phyloP scores from a whole-genome alignment of 2,113 vertebrate genomes.

The Limanda limanda region DNA sequence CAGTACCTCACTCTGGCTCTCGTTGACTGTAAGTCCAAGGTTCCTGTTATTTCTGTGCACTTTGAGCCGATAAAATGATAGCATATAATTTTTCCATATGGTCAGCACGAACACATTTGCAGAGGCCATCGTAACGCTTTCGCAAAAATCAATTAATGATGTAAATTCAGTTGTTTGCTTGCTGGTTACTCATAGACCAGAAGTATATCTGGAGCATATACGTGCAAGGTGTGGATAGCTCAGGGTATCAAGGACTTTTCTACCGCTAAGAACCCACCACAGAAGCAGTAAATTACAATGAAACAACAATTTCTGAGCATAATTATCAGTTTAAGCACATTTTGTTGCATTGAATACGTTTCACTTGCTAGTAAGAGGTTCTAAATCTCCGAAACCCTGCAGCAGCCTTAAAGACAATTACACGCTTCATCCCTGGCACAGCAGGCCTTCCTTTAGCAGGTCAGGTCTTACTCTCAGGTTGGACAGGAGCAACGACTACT shows the following conservation, averaged over 20 bases:
- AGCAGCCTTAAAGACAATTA: neutral
- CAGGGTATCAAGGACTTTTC: neutral
- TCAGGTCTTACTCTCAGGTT: constrained; percentile 3
- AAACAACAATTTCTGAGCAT: neutral
- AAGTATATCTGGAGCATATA: constrained; percentile 3
- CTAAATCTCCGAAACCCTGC: neutral
- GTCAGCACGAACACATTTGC: neutral
- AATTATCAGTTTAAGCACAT: neutral
- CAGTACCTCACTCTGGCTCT: constrained; percentile 31
- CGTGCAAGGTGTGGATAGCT: constrained; percentile 7
- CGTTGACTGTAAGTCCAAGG: constrained; percentile 39
- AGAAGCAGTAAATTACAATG: neutral
- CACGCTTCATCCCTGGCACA: neutral
- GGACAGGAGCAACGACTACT: neutral
- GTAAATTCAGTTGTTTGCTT: constrained; percentile 34
- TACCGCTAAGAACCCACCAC: neutral
- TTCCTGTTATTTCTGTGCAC: constrained; percentile 52
- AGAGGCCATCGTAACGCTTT: neutral
- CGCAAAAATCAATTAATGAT: constrained; percentile 24
- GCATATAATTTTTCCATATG: constrained; percentile 19
- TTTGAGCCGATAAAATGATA: constrained; percentile 36
- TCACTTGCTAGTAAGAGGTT: neutral
- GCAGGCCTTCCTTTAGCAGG: neutral
- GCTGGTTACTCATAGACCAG: constrained; percentile 27
- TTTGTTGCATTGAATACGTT: neutral